A percentile compares a stretch with the other conserved stretches of the same genome.
Evolutionary conservation across 2,797 vertebrate genomes (phyloP).

Genomic region (Taenioides sp.): DNA sequence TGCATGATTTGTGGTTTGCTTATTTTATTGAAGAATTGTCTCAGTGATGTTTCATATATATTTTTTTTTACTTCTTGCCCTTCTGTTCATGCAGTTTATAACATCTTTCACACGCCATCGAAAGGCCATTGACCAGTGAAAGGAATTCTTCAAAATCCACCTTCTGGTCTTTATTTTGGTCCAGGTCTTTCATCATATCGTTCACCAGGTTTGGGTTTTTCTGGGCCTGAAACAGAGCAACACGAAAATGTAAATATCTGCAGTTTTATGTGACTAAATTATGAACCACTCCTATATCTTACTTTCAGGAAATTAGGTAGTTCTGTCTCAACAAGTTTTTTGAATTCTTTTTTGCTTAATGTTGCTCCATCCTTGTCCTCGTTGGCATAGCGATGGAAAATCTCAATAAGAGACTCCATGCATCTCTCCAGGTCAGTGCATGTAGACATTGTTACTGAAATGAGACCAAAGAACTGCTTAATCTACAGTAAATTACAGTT

Average conservation of each 20-base stretch:
- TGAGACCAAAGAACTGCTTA: neutral
- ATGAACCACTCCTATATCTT: conserved; percentile 29
- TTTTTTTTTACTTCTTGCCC: conserved; percentile 51
- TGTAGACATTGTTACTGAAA: conserved; percentile 34
- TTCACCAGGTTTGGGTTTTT: conserved; percentile 64
- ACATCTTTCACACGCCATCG: conserved; percentile 69
- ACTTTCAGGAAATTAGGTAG: conserved; percentile 85
- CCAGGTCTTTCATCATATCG: conserved; percentile 81
- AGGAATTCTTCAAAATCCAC: conserved; percentile 86
- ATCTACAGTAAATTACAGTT: neutral
- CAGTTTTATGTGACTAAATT: neutral
- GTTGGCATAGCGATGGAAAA: conserved; percentile 71
- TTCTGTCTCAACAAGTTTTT: conserved; percentile 80
- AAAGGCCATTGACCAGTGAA: conserved; percentile 69
- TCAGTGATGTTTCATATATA: neutral
- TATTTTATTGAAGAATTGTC: conserved; percentile 11
- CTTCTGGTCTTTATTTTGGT: conserved; percentile 76
- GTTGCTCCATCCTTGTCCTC: conserved; percentile 46
- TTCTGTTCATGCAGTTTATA: conserved; percentile 34
- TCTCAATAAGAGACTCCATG: conserved; percentile 68
- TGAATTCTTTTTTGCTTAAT: conserved; percentile 79
- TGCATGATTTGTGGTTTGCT: conserved; percentile 37
- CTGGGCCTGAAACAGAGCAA: conserved; percentile 60
- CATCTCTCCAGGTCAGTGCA: conserved; percentile 75
- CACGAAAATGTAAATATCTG: neutral